Evolutionary conservation across 2,797 vertebrate species (phyloP).

Genomic region (Leucoraja ocellata): DNA sequence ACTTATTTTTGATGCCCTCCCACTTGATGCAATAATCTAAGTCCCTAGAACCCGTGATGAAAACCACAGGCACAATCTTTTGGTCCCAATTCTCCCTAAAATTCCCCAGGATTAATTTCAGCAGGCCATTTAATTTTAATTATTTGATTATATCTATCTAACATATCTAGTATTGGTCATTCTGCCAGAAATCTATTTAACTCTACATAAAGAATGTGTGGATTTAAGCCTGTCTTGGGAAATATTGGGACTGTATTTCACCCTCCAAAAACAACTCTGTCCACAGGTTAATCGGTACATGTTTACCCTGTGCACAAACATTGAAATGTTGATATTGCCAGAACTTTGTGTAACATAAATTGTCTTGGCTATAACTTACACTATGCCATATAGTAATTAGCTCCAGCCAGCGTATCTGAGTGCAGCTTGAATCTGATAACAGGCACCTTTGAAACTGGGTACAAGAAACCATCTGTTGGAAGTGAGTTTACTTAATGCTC

Average conservation of each 20-base stretch:
- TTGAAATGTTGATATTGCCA: neutral
- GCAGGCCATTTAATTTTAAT: neutral
- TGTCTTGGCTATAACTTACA: neutral
- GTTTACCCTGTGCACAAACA: neutral
- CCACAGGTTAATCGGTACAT: neutral
- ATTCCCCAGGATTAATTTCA: neutral
- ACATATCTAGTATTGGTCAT: neutral
- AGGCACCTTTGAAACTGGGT: neutral
- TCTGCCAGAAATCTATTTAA: neutral
- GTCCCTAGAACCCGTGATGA: neutral
- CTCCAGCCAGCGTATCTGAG: neutral
- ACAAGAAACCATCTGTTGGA: conserved; percentile 31
- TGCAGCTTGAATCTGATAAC: conserved; percentile 16
- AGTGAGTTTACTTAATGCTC: neutral
- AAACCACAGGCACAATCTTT: neutral
- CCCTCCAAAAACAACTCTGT: neutral
- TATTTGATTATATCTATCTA: neutral
- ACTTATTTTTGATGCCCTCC: neutral
- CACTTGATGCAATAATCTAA: neutral
- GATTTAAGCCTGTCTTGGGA: neutral
- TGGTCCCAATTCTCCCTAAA: neutral
- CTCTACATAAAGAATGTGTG: neutral
- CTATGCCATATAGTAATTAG: neutral
- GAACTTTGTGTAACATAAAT: neutral
- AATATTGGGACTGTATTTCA: too few species aligned